A percentile compares a stretch with the other conserved stretches of the same genome.
These are phyloP conservation scores for Popillia japonica DNA, from an alignment of 1,140 invertebrate species.

Conservation along the genomic window DNA sequence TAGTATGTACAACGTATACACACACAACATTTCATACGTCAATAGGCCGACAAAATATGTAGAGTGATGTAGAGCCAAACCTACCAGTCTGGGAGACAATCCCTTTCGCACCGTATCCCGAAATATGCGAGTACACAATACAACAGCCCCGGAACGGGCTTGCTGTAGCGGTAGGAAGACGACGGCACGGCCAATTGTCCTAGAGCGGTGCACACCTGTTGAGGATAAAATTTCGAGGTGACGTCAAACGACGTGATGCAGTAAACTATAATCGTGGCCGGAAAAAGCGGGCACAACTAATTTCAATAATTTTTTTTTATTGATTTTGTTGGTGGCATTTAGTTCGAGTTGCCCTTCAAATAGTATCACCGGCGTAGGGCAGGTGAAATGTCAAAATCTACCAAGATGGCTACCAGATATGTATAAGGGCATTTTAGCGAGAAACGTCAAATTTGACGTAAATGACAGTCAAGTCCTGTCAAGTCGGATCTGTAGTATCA, in stretches of 20 bases:
- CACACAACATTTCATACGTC: background rate
- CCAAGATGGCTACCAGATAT: too few relatives aligned
- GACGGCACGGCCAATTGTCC: background rate
- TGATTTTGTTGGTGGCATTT: too few relatives aligned
- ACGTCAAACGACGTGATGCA: constrained; percentile 18
- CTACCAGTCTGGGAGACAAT: background rate
- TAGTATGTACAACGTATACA: background rate
- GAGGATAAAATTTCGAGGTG: background rate
- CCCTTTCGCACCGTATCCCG: background rate
- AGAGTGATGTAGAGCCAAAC: too few relatives aligned
- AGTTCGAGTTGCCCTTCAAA: too few relatives aligned
- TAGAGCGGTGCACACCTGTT: constrained; percentile 27
- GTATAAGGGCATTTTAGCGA: too few relatives aligned
- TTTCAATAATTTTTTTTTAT: too few relatives aligned
- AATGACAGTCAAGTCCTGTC: too few relatives aligned
- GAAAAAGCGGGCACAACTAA: background rate
- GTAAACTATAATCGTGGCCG: background rate
- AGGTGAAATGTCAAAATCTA: too few relatives aligned
- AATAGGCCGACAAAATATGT: background rate
- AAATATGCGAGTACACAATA: too few relatives aligned
- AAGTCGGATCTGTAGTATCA: too few relatives aligned
- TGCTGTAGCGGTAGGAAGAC: background rate
- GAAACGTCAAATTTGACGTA: too few relatives aligned
- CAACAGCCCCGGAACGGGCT: background rate
- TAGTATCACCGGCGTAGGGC: too few relatives aligned